Base-by-base conservation (phyloP, 2,888 invertebrate species). In the Dorcus parallelipipedus region DNA sequence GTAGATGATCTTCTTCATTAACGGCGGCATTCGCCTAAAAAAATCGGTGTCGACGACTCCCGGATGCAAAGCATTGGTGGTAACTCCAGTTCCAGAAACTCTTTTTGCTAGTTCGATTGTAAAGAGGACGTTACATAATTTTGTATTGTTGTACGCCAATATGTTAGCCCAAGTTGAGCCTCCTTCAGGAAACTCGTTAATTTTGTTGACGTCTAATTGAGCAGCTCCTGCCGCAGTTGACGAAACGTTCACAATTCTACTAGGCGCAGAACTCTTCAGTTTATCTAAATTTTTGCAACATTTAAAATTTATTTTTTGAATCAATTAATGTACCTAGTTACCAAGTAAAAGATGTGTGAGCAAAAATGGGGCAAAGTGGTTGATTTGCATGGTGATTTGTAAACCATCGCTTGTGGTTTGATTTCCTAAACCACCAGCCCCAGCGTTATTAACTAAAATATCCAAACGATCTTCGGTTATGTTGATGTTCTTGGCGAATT, bases 391-490 rank as follows among this genome's bases (percentile, higher is more conserved):
- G 50, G 82, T 83, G 14, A 79, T 72, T 45, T 87, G 82, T 41
- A 89, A 78, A 0, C 86, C 87, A 63, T 89, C 87, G 56, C 80
- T 78, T 0, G 87, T 86, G 39, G 72, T 72, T 17, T 73, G 73
- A 42, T 79, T 73, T 0, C 76, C 75, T 10, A 78, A 70, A 1
- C 80, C 80, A 9, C 77, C 79, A 0, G 81, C 79, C 0, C 86
- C 86, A 0, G 87, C 87, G 67, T 87, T 88, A 71, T 87, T 86
- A 8, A 88, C 79, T 23, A 88, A 74, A 9, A 86, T 82, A 66
- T 88, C 84, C 49, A 88, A 67, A 65, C 81, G 81, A 0, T 78
- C 75, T 73, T 85, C 84, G 0, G 75, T 70, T 41, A 74, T 73
- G 60, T 81, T 80, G 26, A 89, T 78, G 26, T 82, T 81, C 2